Percentiles rank a stretch among this genome's conserved stretches.
phyloP scores from a whole-genome alignment of 2,113 vertebrate genomes.

The Drymodes brunneopygia region DNA sequence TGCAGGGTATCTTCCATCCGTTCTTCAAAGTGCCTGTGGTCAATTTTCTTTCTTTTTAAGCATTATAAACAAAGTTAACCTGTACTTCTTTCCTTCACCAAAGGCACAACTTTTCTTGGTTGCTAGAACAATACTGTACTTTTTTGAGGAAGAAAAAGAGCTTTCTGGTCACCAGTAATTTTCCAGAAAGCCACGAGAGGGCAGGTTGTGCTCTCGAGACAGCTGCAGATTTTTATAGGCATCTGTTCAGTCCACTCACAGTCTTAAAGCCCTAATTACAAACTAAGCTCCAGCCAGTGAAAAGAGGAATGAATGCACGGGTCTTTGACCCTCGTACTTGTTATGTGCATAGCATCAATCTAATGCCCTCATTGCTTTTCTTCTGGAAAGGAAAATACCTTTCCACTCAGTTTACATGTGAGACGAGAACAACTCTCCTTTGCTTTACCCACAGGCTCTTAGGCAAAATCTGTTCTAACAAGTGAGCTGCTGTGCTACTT shows the following conservation, averaged over 20 bases:
- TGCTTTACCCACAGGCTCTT: not conserved
- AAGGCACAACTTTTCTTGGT: not conserved
- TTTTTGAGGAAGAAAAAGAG: not conserved
- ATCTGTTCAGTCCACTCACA: not conserved
- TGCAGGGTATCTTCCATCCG: not conserved
- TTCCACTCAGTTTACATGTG: not conserved
- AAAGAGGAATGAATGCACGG: not conserved
- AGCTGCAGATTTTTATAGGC: not conserved
- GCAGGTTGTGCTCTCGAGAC: constrained; percentile 34
- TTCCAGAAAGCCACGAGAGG: constrained; percentile 63
- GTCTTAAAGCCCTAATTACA: not conserved
- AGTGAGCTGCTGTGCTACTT: not conserved
- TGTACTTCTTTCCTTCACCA: not conserved
- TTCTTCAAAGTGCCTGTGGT: not conserved
- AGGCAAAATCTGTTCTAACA: not conserved
- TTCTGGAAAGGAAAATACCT: not conserved
- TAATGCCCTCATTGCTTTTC: not conserved
- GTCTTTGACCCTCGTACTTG: not conserved
- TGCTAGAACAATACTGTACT: not conserved
- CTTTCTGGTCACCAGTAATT: not conserved
- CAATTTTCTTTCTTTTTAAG: not conserved
- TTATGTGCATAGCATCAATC: not conserved
- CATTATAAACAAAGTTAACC: not conserved
- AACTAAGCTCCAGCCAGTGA: not conserved
- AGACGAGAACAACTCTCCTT: not conserved